Evolutionary conservation across 2,888 invertebrate species (phyloP), one percentile per base, ranked within the genome.

Genomic region (Bellardia pandia): DNA sequence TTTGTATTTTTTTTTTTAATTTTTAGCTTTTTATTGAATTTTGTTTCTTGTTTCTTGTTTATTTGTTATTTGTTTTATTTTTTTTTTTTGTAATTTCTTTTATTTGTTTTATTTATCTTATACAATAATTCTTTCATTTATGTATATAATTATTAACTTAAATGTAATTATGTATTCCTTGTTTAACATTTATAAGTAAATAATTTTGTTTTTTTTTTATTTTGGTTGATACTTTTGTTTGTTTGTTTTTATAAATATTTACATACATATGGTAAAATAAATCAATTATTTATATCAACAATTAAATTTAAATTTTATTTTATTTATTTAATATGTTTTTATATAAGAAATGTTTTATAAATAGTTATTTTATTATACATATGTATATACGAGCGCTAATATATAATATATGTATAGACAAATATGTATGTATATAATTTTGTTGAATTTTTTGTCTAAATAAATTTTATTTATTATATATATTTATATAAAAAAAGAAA

Each of bases 91-190:
- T 74, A 40, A 33, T 23, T 58, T 45, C 42, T 23, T 68, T 71
- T 62, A 14, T 82, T 69, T 76, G 13, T 33, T 64, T 53, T 71
- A 45, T 68, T 80, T 45, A 40, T 3, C 78, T 86, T 86, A 64
- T 48, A 53, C 13, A n/a, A 58, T 81, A 60, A 37, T 48, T 37
- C 14, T 62, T 78, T 86, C 56, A 56, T 84, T 71, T 83, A 80
- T n/a, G n/a, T n/a, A n/a, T 78, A 82, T 86, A 86, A 80, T 86
- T 78, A 82, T 86, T 78, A 82, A 71, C 77, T 82, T 86, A 86
- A 75, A 66, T 42, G 30, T 66, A 60, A 71, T 66, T 45, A 78
- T 78, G 64, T 77, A 77, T 74, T 71, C 80, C 82, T 86, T 81
- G 80, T 86, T 82, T 64, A 81, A 86, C 82, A 77, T 77, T 77